Percentiles rank a stretch among this genome's conserved stretches.
phyloP scores from a whole-genome alignment of 1,140 invertebrate genomes.

The Metopolophium dirhodum region DNA sequence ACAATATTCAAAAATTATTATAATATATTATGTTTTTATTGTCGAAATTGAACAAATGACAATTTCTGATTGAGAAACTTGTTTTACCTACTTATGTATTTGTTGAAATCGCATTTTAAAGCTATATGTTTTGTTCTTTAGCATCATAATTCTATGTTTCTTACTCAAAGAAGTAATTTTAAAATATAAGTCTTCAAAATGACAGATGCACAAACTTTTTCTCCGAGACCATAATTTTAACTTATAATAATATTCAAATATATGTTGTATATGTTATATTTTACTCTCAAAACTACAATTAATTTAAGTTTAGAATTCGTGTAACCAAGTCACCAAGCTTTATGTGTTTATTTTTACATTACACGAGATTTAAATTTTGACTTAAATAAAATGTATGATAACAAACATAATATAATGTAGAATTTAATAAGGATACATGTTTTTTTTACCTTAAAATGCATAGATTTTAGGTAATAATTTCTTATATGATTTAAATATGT shows the following conservation, averaged over 20 bases:
- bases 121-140: not conserved
- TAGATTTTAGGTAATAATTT: not conserved
- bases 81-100: not conserved
- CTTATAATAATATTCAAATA: not conserved
- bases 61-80: not conserved
- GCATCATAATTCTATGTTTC: not conserved
- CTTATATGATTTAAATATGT: no score
- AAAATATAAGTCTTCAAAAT: not conserved
- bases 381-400: not conserved
- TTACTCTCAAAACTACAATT: not conserved
- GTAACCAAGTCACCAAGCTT: not conserved
- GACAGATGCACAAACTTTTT: conserved; percentile 24
- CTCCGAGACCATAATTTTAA: not conserved
- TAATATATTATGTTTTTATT: not conserved
- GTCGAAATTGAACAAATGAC: not conserved
- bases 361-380: conserved; percentile 1
- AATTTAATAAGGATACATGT: not conserved
- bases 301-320: not conserved
- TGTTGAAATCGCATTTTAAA: not conserved
- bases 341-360: not conserved
- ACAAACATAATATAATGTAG: not conserved
- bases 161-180: not conserved
- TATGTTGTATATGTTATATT: not conserved
- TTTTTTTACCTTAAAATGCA: not conserved
- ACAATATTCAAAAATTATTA: not conserved